Evolutionary conservation across 2,113 vertebrate genomes (phyloP).

Genomic region (Microcebus lehilahytsara): DNA sequence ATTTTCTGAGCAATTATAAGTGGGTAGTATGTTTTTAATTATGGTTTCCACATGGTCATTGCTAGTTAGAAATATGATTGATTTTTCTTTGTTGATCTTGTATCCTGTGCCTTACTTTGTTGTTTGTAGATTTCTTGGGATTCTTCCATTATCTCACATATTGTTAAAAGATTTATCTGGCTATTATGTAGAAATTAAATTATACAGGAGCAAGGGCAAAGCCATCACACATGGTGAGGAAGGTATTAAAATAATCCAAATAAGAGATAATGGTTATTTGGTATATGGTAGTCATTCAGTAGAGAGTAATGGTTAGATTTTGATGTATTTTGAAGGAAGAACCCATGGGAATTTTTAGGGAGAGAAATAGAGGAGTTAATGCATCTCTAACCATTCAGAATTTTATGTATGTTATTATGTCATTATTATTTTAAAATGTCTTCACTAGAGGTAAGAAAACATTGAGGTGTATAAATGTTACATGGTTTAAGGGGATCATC

Average conservation of each 20-base stretch:
- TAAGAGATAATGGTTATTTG: not conserved
- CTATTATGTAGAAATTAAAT: not conserved
- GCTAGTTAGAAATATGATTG: not conserved
- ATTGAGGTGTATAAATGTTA: not conserved
- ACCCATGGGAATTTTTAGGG: not conserved
- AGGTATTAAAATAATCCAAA: not conserved
- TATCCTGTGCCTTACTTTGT: not conserved
- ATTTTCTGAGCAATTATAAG: not conserved
- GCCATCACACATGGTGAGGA: not conserved
- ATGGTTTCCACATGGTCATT: not conserved
- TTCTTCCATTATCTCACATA: not conserved
- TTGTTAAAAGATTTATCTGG: not conserved
- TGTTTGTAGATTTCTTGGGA: not conserved
- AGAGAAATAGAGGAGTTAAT: not conserved
- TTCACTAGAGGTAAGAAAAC: not conserved
- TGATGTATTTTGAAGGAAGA: not conserved
- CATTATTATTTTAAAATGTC: not conserved
- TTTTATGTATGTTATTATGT: not conserved
- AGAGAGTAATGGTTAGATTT: not conserved
- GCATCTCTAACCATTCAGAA: not conserved
- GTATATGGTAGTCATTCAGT: not conserved
- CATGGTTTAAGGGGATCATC: not conserved
- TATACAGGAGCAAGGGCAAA: not conserved
- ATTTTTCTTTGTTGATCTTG: not conserved
- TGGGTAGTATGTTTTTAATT: not conserved